Evolutionary conservation across 2,888 invertebrate species (phyloP), one percentile per base, ranked within the genome.

Genomic region (Holacanthella duospinosa): DNA sequence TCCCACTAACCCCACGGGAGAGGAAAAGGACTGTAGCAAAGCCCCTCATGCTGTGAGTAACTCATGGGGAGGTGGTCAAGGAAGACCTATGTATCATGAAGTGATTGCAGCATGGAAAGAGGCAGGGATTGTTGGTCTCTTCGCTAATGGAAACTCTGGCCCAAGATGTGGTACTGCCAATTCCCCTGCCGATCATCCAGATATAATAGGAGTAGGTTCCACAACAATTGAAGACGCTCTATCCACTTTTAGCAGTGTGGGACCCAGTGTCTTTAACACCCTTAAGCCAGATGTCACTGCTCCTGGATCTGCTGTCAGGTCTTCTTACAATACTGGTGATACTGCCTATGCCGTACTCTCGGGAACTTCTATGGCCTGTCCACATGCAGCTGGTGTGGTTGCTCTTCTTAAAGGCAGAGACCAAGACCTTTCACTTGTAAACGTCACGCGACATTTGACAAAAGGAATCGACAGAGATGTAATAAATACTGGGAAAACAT

Each of bases 21-120:
- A 44, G 9, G 29, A 29, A 0, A 55, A 43, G 19, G 66, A 70
- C 25, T 70, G 70, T 24, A 57, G 55, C n/a, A 61, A 67, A 43
- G 68, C 70, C 1, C 68, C 68, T 0, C 61, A 66, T 21, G 25
- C 68, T 12, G 65, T 70, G 6, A 55, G 55, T 27, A 55, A 55
- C 21, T 24, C 25, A 12, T 55, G 55, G 55, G 66, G 64, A 43
- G 64, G 66, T 25, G 62, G 64, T 6, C 58, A n/a, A 12, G 55
- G 55, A 19, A 9, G 26, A 28, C 4, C 3, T 16, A 12, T 55
- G 9, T 55, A 28, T n/a, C 6, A 55, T n/a, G 26, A 9, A 6
- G 29, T 55, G 19, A 43, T 43, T 21, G 44, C 36, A 21, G 59
- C 59, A 12, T 59, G 59, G 59, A 43, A 21, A 24, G 36, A 43